Base-by-base conservation (phyloP, 2,113 vertebrate species). In the Pogona vitticeps region DNA sequence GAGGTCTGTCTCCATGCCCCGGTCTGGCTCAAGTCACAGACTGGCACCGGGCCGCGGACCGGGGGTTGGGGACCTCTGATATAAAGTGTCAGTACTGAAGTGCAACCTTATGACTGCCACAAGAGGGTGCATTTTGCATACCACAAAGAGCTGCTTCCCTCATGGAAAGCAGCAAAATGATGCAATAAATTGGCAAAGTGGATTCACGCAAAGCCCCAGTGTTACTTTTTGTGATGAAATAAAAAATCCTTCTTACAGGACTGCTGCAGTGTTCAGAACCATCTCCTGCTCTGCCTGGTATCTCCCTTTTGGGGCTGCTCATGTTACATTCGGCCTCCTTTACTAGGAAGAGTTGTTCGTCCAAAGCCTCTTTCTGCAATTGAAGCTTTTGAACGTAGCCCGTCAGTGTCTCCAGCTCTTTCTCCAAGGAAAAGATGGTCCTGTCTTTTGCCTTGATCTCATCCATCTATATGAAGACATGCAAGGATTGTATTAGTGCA, bases 361-460 rank as follows among this genome's bases (percentile, higher is more conserved):
- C 99, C 95, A 99, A 95, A 3, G 98, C 98, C 52, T 99, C 99
- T 76, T 99, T 99, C 95, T 99, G 99, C 33, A 99, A 97, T 92
- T 99, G 98, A 77, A 99, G 96, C 93, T 98, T 98, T 96, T 99
- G 98, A 40, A 98, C 92, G n/a, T 97, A 98, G 72, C 98, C 97
- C 0, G 98, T 85, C 21, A 98, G 97, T 0, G 97, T 98, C 93
- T 99, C 98, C 94, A 99, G 93, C 63, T 99, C 99, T 90, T 98
- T 99, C 94, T 99, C 99, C 97, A 99, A 93, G 70, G 98, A 96
- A 89, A 99, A 99, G 92, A 99, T 98, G 83, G 98, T 98, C 91
- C 98, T 97, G 93, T 99, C 98, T 95, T 99, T 99, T 87, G 98
- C 96, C 95, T 98, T 99, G 94, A 99, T 99, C 96, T 99, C 98